Conservation (phyloP, 2,888 invertebrate genomes). For the Elysia crispata region DNA sequence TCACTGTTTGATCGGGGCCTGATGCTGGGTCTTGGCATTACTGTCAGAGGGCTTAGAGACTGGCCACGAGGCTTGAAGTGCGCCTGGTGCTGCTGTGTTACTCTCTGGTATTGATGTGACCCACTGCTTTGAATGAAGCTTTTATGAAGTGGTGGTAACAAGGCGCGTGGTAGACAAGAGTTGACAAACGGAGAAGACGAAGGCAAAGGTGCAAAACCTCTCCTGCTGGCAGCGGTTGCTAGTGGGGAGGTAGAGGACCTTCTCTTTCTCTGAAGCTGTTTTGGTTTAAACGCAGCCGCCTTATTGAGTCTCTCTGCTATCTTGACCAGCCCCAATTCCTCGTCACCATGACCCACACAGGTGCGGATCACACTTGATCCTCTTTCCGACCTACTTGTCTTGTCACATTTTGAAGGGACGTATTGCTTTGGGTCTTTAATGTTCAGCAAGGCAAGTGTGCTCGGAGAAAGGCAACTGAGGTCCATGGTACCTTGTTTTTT, state of each 20-base stretch:
- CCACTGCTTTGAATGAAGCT: no score
- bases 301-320: constrained; percentile 70
- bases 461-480: constrained; percentile 63
- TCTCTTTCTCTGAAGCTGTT: no score
- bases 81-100: no score
- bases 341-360: no score
- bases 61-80: no score
- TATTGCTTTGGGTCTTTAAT: constrained; percentile 61
- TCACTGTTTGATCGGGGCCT: no score
- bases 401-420: constrained; percentile 40
- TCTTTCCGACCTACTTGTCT: constrained; percentile 33
- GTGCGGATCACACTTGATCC: constrained; percentile 48
- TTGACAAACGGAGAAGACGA: no score
- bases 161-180: no score
- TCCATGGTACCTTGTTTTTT: constrained; percentile 42
- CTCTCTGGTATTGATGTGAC: no score
- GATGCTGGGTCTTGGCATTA: no score
- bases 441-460: constrained; percentile 66
- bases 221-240: not conserved
- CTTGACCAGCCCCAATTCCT: constrained; percentile 61
- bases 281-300: constrained; percentile 59
- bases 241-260: constrained; percentile 23
- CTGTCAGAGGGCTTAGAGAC: no score
- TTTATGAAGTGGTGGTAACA: no score
- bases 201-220: constrained; percentile 3